Evolutionary conservation across 2,113 vertebrate genomes (phyloP).

Genomic region (Psophia crepitans): DNA sequence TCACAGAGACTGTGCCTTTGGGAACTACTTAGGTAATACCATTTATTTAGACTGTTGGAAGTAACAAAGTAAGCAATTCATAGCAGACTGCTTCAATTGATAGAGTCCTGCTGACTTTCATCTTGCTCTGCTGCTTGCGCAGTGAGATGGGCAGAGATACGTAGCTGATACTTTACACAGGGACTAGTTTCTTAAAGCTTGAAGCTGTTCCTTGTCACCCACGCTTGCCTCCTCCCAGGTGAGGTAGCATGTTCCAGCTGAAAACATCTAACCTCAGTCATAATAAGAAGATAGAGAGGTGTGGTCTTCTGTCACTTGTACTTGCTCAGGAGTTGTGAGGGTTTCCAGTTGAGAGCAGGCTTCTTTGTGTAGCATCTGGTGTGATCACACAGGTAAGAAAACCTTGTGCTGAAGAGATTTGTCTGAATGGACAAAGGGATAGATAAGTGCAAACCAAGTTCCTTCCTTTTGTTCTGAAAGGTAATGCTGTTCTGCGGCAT

Average conservation of each 20-base stretch:
- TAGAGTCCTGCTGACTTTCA: not conserved
- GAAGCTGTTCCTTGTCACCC: not conserved
- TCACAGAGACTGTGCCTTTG: not conserved
- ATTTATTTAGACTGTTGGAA: not conserved
- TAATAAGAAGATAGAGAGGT: not conserved
- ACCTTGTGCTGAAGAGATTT: not conserved
- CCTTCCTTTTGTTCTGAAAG: not conserved
- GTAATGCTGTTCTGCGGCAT: not conserved
- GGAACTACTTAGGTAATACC: not conserved
- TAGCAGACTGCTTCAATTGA: not conserved
- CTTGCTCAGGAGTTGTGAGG: not conserved
- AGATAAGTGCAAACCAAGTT: not conserved
- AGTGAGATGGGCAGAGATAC: not conserved
- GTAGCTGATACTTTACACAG: not conserved
- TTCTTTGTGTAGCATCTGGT: not conserved
- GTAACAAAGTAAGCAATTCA: not conserved
- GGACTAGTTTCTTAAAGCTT: not conserved
- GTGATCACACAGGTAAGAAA: not conserved
- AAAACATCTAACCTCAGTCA: not conserved
- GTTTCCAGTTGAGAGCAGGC: not conserved
- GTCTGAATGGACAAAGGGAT: not conserved
- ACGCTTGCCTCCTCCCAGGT: not conserved
- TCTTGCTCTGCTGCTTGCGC: not conserved
- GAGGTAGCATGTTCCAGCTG: not conserved
- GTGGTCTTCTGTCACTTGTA: not conserved